These are phyloP conservation scores for Ctenomys sociabilis DNA, from an alignment of 2,113 vertebrate genomes.

Conservation along the genomic window DNA sequence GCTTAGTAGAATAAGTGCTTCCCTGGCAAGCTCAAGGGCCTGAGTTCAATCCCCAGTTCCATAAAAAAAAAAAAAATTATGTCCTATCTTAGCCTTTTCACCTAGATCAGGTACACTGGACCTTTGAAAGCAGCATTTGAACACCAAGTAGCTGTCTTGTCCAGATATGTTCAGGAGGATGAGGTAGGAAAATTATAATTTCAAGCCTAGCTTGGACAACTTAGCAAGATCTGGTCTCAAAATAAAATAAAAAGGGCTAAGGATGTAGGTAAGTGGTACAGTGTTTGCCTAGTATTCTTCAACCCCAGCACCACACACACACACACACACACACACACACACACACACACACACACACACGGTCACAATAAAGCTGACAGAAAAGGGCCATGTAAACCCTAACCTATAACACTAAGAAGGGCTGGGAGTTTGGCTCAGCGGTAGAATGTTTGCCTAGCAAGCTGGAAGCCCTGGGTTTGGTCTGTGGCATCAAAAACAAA, in stretches of 20 bases:
- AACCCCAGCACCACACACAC: neutral
- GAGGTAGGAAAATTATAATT: neutral
- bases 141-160: conserved; percentile 8
- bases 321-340: neutral
- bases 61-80: too few relatives aligned
- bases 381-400: neutral
- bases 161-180: neutral
- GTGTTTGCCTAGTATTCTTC: neutral
- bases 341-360: neutral
- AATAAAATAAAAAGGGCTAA: neutral
- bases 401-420: neutral
- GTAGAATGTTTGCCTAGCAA: too few relatives aligned
- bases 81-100: too few relatives aligned
- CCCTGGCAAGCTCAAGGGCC: too few relatives aligned
- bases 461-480: too few relatives aligned
- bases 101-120: neutral
- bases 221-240: neutral
- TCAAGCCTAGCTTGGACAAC: neutral
- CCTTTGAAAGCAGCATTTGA: conserved; percentile 5
- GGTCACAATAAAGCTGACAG: neutral
- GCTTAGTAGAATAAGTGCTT: too few relatives aligned
- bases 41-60: too few relatives aligned
- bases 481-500: too few relatives aligned
- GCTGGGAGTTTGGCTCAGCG: too few relatives aligned
- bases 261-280: neutral